These are phyloP conservation scores for Athene cunicularia DNA, from an alignment of 2,113 vertebrate species.

Conservation along the genomic window DNA sequence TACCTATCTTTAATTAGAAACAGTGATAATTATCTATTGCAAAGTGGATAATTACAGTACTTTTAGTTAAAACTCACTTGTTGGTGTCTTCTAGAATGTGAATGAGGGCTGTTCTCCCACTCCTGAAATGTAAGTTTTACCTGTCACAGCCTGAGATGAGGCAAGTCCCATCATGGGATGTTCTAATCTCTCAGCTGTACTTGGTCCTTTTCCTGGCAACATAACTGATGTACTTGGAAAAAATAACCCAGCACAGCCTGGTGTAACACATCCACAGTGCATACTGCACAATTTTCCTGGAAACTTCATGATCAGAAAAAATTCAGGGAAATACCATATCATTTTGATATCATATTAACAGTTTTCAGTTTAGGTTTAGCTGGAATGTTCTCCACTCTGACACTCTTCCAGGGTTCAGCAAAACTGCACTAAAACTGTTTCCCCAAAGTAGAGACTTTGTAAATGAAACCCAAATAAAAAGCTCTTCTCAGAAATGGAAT, in stretches of 20 bases:
- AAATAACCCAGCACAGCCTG: not conserved
- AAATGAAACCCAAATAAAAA: not conserved
- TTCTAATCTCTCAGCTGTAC: not conserved
- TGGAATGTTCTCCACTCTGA: not conserved
- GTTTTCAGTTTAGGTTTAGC: not conserved
- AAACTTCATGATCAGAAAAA: not conserved
- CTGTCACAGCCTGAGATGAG: not conserved
- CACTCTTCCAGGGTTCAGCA: not conserved
- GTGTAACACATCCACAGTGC: not conserved
- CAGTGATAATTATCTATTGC: not conserved
- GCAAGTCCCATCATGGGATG: not conserved
- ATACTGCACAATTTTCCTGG: not conserved
- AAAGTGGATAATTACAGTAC: constrained; percentile 36
- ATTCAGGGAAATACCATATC: not conserved
- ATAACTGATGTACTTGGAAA: not conserved
- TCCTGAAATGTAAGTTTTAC: not conserved
- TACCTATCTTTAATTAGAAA: not conserved
- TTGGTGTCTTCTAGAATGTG: not conserved
- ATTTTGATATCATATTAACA: not conserved
- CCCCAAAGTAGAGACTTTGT: not conserved
- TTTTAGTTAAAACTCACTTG: not conserved
- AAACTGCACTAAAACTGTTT: not conserved
- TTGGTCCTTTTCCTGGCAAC: not conserved
- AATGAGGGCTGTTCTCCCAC: not conserved
- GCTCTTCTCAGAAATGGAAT: not conserved